Conservation (phyloP, 1,140 invertebrate genomes). For the Sycophaga agraensis region DNA sequence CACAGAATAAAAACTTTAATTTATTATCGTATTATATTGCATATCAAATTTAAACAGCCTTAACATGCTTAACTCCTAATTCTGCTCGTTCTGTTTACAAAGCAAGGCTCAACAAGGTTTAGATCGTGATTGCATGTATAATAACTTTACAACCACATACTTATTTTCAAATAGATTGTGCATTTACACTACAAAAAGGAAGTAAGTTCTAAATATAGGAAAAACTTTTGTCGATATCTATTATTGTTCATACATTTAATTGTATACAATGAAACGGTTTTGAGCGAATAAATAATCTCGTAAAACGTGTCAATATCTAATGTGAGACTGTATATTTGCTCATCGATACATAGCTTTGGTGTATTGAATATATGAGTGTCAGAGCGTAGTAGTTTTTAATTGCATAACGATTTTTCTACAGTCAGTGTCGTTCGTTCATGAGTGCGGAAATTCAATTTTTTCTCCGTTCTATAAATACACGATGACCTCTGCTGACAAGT, state of each 20-base stretch:
- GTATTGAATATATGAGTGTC: constrained; percentile 8
- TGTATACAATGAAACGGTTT: constrained; percentile 1
- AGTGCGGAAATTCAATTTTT: constrained; percentile 27
- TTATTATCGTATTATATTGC: no score
- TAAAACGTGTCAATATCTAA: constrained; percentile 15
- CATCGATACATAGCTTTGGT: constrained; percentile 3
- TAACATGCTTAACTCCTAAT: no score
- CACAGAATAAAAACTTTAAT: no score
- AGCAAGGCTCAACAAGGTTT: no score
- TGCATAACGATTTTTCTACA: constrained; percentile 28
- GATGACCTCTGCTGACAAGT: constrained; percentile 20
- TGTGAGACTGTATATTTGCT: constrained; percentile 13
- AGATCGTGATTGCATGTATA: no score
- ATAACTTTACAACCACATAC: no score
- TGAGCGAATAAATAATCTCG: constrained; percentile 4
- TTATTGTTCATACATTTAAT: constrained; percentile 7
- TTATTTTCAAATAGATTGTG: no score
- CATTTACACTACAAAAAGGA: no score
- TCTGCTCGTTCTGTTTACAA: no score
- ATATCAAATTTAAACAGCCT: no score
- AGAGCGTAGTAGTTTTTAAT: constrained; percentile 16
- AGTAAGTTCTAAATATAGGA: no score
- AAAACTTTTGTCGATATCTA: no score
- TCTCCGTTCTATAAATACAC: constrained; percentile 20
- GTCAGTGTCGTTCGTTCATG: constrained; percentile 5